Conservation (phyloP, 2,888 invertebrate species). For the Podabrus alpinus region DNA sequence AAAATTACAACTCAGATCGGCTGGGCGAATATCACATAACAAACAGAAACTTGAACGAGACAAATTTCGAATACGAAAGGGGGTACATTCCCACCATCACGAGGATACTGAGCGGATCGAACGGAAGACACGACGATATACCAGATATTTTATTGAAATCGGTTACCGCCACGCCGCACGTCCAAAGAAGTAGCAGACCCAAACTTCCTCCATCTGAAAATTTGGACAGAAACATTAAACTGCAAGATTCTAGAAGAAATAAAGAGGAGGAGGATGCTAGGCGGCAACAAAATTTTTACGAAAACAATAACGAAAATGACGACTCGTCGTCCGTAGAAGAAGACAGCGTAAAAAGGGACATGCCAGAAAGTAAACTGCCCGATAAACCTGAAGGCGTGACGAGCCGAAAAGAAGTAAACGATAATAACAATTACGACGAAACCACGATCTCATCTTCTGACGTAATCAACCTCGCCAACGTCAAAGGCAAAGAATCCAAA, state of each 20-base stretch:
- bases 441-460: slow-evolving; percentile 52
- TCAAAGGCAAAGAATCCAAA: slow-evolving; percentile 52
- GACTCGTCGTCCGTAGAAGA: slow-evolving; percentile 27
- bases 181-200: slow-evolving; percentile 42
- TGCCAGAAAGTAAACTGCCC: slow-evolving; percentile 36
- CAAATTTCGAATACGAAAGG: slow-evolving; percentile 54
- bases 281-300: neutral
- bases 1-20: slow-evolving; percentile 58
- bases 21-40: slow-evolving; percentile 51
- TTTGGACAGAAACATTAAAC: slow-evolving; percentile 38
- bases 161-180: slow-evolving; percentile 62
- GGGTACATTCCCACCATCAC: slow-evolving; percentile 76
- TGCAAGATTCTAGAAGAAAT: slow-evolving; percentile 29
- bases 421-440: slow-evolving; percentile 22
- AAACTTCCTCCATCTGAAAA: slow-evolving; percentile 44
- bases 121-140: slow-evolving; percentile 81
- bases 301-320: slow-evolving; percentile 33
- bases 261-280: slow-evolving; percentile 10
- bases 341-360: slow-evolving; percentile 10
- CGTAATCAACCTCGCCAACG: slow-evolving; percentile 64
- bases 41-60: slow-evolving; percentile 49
- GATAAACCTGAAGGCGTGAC: slow-evolving; percentile 51
- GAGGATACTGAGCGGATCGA: slow-evolving; percentile 82
- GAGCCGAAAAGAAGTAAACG: slow-evolving; percentile 45
- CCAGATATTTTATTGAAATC: slow-evolving; percentile 75